Conservation (phyloP, 2,797 vertebrate genomes). For the Gymnothorax reevesii region DNA sequence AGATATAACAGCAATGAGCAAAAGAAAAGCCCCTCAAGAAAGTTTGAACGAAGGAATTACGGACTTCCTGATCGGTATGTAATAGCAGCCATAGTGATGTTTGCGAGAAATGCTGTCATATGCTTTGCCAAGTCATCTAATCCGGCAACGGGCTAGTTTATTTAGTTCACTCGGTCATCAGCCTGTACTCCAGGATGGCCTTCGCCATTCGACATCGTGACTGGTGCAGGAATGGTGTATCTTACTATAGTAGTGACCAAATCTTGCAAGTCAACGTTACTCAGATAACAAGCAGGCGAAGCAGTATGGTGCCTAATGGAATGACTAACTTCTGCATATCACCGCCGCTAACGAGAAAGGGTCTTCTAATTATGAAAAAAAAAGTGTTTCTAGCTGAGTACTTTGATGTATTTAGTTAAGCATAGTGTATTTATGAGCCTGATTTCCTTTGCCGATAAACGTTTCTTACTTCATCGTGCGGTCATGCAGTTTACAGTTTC, state of each 20-base stretch:
- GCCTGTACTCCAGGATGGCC: neutral
- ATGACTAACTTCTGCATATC: neutral
- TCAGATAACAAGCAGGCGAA: neutral
- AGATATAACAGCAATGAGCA: constrained; percentile 78
- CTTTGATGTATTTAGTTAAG: neutral
- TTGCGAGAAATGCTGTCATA: constrained; percentile 15
- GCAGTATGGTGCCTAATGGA: neutral
- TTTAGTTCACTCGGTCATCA: constrained; percentile 28
- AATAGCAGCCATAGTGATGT: neutral
- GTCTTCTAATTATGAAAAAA: neutral
- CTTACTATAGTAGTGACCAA: no score
- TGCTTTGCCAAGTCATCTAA: neutral
- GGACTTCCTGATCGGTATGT: constrained; percentile 90
- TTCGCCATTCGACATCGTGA: neutral
- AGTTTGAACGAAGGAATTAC: constrained; percentile 91
- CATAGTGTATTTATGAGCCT: neutral
- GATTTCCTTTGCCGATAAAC: neutral
- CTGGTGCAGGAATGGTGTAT: no score
- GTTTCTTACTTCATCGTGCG: neutral
- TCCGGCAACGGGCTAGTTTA: neutral
- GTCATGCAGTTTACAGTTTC: no score
- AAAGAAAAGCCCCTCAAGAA: constrained; percentile 93
- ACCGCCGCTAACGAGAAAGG: neutral
- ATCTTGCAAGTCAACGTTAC: no score
- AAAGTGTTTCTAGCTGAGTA: no score